Conservation (phyloP, 2,888 invertebrate genomes). For the Neria commutata region DNA sequence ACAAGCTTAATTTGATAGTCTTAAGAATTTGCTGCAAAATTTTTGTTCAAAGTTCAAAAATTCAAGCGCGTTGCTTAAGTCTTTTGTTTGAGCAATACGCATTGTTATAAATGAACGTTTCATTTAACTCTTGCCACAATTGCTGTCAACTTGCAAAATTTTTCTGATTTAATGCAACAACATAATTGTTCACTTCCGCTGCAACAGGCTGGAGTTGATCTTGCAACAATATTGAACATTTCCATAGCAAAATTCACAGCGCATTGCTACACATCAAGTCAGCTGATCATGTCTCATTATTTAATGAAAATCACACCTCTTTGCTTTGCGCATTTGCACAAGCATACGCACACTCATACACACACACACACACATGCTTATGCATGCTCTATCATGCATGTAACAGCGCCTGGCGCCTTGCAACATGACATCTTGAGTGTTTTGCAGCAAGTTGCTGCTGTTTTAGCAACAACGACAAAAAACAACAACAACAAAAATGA, state of each 20-base stretch:
- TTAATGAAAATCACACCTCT: slow-evolving; percentile 3
- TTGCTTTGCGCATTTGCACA: not conserved
- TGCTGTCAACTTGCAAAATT: too few relatives aligned
- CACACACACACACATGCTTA: not conserved
- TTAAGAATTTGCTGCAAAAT: not conserved
- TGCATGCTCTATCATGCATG: too few relatives aligned
- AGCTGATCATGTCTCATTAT: not conserved
- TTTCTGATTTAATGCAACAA: too few relatives aligned
- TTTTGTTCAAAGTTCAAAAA: not conserved
- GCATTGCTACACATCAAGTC: not conserved
- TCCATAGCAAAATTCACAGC: not conserved
- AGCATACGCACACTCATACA: not conserved
- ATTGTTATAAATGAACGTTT: too few relatives aligned
- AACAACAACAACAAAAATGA: not conserved
- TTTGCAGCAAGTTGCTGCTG: slow-evolving; percentile 5
- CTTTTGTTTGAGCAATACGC: not conserved
- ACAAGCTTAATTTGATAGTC: not conserved
- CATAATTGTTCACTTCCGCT: too few relatives aligned
- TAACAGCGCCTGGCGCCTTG: slow-evolving; percentile 1
- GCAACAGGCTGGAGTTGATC: too few relatives aligned
- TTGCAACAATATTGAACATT: not conserved
- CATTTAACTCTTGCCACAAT: too few relatives aligned
- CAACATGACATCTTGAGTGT: slow-evolving; percentile 12
- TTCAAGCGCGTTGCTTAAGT: not conserved
- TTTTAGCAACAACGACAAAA: not conserved